Base-by-base conservation (phyloP, 2,797 vertebrate genomes). In the Micrastur ruficollis region DNA sequence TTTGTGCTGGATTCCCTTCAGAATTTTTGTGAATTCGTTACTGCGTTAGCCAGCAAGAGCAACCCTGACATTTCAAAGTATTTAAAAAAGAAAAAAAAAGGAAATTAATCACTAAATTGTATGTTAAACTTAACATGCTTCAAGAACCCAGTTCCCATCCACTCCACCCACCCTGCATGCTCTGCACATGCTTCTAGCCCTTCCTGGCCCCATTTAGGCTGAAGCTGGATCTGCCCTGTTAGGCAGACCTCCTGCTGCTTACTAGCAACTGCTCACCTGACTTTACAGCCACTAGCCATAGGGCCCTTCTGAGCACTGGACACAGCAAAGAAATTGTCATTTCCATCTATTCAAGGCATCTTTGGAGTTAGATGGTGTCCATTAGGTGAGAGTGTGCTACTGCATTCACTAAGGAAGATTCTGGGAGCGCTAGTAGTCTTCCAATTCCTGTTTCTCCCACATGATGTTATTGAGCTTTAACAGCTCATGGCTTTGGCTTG, bases 161-260 rank as follows among this genome's bases (percentile, higher is more conserved):
- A 27, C 44, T 55, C 34, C 4, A 6, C 63, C 86, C 15, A 14
- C 11, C 31, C 6, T 2, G 1, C 0, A 0, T 27, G 18, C 19
- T 75, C 34, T n/a, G 42, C 74, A 53, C n/a, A 65, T n/a, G 63
- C 79, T 94, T 75, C 79, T 67, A 73, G 50, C 75, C 50, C 40
- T 50, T 58, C 67, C 68, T 63, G 63, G 23, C 53, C 32, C 44
- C 0, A 0, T 38, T 65, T 4, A 22, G 85, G 74, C 80, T 88
- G 63, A 65, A 86, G 76, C 46, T 79, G 78, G 20, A 26, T 62
- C 71, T 80, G 71, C 18, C 49, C 71, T 19, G 2, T 70, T 50
- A 25, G 58, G 49, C 62, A 78, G 73, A 66, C 3, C 3, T 34
- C 20, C 25, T 50, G 36, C 49, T 86, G n/a, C 42, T 67, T 76